These are phyloP conservation scores for Saccopteryx leptura DNA, from an alignment of 2,113 vertebrate genomes.

Conservation along the genomic window DNA sequence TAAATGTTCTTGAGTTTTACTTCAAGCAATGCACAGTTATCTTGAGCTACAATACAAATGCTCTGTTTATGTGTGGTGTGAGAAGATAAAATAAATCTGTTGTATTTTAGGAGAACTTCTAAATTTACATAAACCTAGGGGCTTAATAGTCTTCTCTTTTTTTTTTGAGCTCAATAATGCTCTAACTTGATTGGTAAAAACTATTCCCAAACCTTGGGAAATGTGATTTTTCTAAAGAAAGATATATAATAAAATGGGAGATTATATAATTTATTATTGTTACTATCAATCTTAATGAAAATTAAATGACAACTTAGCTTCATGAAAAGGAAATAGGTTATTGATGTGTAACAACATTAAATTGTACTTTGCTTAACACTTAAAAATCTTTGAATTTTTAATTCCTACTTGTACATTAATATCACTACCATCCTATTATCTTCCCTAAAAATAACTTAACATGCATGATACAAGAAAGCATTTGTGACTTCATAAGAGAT, in stretches of 20 bases:
- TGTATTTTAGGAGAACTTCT: not conserved
- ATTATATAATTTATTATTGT: not conserved
- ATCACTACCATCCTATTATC: not conserved
- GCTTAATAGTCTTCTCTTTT: not conserved
- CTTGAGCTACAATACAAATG: not conserved
- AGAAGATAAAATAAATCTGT: not conserved
- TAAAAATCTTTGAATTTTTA: not conserved
- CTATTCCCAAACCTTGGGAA: not conserved
- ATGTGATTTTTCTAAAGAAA: not conserved
- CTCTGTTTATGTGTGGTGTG: not conserved
- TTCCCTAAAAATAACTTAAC: not conserved
- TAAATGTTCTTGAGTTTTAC: not conserved
- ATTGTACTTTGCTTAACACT: not conserved
- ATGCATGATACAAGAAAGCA: not conserved
- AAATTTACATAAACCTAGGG: not conserved
- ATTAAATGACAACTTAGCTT: not conserved
- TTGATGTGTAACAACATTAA: not conserved
- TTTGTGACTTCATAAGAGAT: not conserved
- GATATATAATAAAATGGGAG: not conserved
- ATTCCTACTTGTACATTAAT: not conserved
- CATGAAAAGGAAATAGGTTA: not conserved
- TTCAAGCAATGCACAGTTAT: not conserved
- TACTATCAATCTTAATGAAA: slow-evolving; percentile 11
- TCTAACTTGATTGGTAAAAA: not conserved
- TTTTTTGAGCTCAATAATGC: not conserved